Evolutionary conservation across 2,888 invertebrate species (phyloP), one percentile per base, ranked within the genome.

Genomic region (Zaprionus lineosus): DNA sequence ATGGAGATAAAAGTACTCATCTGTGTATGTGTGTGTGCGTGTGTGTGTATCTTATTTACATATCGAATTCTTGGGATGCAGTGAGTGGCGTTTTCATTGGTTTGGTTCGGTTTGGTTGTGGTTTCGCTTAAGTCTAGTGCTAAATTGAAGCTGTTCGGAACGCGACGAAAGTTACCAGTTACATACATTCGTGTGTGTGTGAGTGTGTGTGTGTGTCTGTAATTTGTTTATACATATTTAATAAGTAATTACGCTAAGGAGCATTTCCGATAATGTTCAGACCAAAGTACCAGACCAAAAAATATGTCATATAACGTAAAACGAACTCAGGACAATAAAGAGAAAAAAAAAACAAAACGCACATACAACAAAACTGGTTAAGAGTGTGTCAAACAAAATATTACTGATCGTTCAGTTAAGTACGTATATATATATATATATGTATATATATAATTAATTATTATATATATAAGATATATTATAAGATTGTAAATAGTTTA

Each of bases 201-300:
- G 43, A 46, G 39, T 36, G 39, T 28, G 9, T 44, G 14, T 34
- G 31, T 50, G 29, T 64, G 47, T 64, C 28, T 31, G 46, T 59
- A 36, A 24, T 7, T 3, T 41, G 41, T 71, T 52, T 51, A 58
- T 81, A 82, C 70, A 73, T 81, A 77, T 47, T 63, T 56, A 62
- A 58, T 68, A 62, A 69, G 56, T 84, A 59, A 69, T 60, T 85
- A 85, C 79, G 64, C 77, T 78, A 78, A 70, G 67, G 58, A 83
- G 85, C 77, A 78, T 85, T 78, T 78, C 77, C 85, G 76, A 78
- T 81, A 73, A 78, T 83, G 59, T 79, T 78, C 86, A 85, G 84
- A 83, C 83, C 84, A 77, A 84, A 78, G 60, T 76, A 81, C 74
- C 75, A 82, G 83, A 82, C 84, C 77, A 77, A 77, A 72, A 72